phyloP scores from a whole-genome alignment of 2,797 vertebrate genomes.

The Karalla daura region DNA sequence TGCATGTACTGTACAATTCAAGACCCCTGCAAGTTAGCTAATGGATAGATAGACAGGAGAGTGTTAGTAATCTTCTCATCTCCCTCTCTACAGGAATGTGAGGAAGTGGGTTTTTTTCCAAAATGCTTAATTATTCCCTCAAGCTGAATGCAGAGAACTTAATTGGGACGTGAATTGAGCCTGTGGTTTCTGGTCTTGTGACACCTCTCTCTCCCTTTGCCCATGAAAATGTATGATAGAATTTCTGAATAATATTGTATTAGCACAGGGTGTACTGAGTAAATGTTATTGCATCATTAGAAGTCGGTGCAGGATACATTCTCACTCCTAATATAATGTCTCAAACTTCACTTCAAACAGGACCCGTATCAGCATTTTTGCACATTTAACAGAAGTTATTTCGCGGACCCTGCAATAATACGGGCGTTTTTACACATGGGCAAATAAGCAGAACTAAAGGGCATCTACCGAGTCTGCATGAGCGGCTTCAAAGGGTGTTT shows the following conservation, averaged over 20 bases:
- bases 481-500: constrained; percentile 28
- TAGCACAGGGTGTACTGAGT: background rate
- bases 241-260: background rate
- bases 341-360: background rate
- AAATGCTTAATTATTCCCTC: background rate
- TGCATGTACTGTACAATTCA: too few species aligned
- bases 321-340: background rate
- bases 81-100: background rate
- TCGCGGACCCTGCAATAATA: background rate
- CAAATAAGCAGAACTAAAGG: constrained; percentile 10
- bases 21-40: too few species aligned
- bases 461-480: constrained; percentile 1
- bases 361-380: background rate
- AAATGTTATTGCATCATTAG: background rate
- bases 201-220: background rate
- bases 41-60: too few species aligned
- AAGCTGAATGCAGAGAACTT: background rate
- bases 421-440: constrained; percentile 11
- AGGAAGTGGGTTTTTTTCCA: background rate
- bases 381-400: background rate
- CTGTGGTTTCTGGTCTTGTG: background rate
- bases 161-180: background rate
- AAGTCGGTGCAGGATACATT: background rate
- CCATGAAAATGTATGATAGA: background rate
- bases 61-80: too few species aligned